A percentile compares a stretch with the other conserved stretches of the same genome.
Conservation (phyloP, 2,797 vertebrate species). For the Sebastiscus tertius region DNA sequence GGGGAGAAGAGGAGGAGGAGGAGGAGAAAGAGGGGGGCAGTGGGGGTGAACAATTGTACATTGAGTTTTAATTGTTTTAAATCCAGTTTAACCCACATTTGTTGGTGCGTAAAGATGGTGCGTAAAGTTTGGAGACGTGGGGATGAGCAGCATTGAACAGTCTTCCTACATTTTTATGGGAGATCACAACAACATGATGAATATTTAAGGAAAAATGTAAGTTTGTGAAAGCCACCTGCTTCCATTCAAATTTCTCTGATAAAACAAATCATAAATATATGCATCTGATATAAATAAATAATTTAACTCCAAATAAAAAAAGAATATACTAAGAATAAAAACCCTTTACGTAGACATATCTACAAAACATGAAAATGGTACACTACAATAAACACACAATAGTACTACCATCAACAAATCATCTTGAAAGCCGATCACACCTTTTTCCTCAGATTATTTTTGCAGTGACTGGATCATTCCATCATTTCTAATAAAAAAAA, state of each 20-base stretch:
- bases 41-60: constrained; percentile 24
- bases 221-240: neutral
- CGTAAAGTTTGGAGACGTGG: constrained; percentile 32
- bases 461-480: constrained; percentile 23
- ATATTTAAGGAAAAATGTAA: neutral
- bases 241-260: neutral
- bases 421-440: neutral
- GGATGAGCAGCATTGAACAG: neutral
- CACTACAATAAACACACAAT: constrained; percentile 48
- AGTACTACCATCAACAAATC: constrained; percentile 42
- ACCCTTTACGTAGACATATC: constrained; percentile 32
- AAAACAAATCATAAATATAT: constrained; percentile 65
- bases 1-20: constrained; percentile 11
- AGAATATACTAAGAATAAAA: neutral
- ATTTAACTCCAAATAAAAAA: constrained; percentile 29
- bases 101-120: constrained; percentile 32
- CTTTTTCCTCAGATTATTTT: neutral
- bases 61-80: constrained; percentile 57
- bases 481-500: constrained; percentile 8
- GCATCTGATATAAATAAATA: constrained; percentile 65
- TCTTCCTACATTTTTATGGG: neutral
- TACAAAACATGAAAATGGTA: constrained; percentile 31
- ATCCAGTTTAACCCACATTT: constrained; percentile 46
- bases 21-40: neutral
- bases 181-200: constrained; percentile 3